A percentile compares a stretch with the other conserved stretches of the same genome.
Conservation (phyloP, 64 coral and sea anemone species). For the Montipora capricornis region DNA sequence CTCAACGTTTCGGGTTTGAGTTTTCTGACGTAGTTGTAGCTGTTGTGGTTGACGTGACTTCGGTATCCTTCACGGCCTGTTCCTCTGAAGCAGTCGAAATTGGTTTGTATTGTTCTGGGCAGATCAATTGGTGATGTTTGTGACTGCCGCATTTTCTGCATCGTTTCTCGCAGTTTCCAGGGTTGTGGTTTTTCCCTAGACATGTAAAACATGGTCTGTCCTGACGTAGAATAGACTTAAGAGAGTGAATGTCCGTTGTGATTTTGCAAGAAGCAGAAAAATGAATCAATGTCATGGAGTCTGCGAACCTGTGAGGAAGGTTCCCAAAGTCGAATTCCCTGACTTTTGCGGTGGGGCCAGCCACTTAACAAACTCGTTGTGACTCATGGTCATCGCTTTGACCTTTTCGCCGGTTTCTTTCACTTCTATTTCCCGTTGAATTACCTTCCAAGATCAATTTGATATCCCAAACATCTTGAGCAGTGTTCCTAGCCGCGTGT, state of each 20-base stretch:
- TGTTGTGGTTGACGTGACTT: not conserved
- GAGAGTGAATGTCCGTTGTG: too few species aligned
- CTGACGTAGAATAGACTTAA: not conserved
- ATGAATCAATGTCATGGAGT: too few species aligned
- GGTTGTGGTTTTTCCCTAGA: not conserved
- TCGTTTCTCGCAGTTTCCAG: not conserved
- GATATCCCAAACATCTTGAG: constrained; percentile 16
- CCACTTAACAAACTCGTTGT: not conserved
- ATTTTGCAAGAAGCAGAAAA: too few species aligned
- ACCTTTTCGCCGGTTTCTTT: constrained; percentile 28
- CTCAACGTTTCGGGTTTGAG: not conserved
- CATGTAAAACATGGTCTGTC: not conserved
- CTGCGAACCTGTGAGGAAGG: not conserved
- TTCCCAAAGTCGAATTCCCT: too few species aligned
- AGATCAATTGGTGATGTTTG: constrained; percentile 17
- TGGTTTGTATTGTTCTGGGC: not conserved
- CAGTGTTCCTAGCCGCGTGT: constrained; percentile 5
- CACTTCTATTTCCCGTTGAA: constrained; percentile 28
- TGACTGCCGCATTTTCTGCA: not conserved
- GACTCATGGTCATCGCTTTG: not conserved
- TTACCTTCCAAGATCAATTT: constrained; percentile 15
- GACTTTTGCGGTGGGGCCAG: too few species aligned
- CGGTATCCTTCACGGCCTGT: not conserved
- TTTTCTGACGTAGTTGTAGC: not conserved
- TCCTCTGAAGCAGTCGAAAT: not conserved